Evolutionary conservation across 2,797 vertebrate species (phyloP).

Genomic region (Peromyscus aztecus): DNA sequence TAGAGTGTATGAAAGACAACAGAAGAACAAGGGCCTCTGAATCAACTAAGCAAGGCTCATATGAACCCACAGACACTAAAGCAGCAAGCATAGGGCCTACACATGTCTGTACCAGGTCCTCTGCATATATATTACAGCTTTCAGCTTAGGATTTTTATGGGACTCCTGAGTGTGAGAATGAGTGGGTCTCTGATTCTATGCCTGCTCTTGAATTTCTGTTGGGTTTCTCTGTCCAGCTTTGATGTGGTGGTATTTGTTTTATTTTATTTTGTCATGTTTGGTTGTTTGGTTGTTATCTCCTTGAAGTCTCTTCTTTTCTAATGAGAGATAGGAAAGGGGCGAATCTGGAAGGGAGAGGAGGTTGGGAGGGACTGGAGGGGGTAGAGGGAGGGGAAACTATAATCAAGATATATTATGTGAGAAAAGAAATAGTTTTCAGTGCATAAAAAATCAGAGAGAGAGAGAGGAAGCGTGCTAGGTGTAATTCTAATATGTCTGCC

Average conservation of each 20-base stretch:
- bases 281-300: neutral
- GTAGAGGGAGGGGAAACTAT: neutral
- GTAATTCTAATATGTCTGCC: neutral
- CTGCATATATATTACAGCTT: neutral
- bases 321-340: neutral
- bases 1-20: neutral
- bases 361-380: neutral
- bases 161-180: neutral
- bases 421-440: neutral
- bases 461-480: neutral
- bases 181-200: neutral
- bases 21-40: neutral
- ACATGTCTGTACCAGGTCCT: too few species aligned
- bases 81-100: neutral
- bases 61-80: neutral
- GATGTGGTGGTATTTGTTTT: neutral
- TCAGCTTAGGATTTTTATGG: neutral
- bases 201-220: neutral
- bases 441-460: neutral
- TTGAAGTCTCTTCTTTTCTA: neutral
- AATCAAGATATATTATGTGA: neutral
- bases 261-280: neutral
- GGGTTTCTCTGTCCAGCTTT: too few species aligned
- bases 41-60: neutral
- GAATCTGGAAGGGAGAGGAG: neutral